These are phyloP conservation scores for Syrmaticus mikado DNA, from an alignment of 2,113 vertebrate species.

Conservation along the genomic window DNA sequence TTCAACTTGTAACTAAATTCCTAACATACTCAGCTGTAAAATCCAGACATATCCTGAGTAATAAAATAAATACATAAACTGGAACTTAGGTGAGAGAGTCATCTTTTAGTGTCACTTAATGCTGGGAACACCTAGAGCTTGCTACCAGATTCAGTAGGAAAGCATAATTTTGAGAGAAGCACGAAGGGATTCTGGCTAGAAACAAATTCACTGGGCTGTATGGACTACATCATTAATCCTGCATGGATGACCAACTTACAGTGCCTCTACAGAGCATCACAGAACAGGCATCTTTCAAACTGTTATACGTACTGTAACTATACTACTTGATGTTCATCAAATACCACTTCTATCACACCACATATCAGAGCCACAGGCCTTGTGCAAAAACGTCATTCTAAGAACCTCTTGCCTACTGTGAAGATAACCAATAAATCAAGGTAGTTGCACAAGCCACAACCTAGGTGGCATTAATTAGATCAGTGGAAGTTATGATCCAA, in stretches of 20 bases:
- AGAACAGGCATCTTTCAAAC: slow-evolving; percentile 28
- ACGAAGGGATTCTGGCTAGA: slow-evolving; percentile 60
- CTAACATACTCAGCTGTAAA: slow-evolving; percentile 79
- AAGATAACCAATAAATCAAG: slow-evolving; percentile 73
- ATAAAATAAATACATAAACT: slow-evolving; percentile 80
- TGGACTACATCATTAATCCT: slow-evolving; percentile 52
- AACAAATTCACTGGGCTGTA: slow-evolving; percentile 55
- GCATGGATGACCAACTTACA: not conserved
- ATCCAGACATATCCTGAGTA: slow-evolving; percentile 78
- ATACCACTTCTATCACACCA: not conserved
- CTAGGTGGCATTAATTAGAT: slow-evolving; percentile 70
- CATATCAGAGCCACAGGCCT: slow-evolving; percentile 37
- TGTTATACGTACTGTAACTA: not conserved
- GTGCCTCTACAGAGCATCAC: slow-evolving; percentile 44
- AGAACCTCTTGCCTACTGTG: slow-evolving; percentile 16
- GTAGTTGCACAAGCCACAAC: slow-evolving; percentile 69
- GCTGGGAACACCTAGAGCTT: slow-evolving; percentile 68
- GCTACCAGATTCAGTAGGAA: slow-evolving; percentile 41
- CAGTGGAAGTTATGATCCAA: slow-evolving; percentile 67
- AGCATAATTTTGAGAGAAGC: not conserved
- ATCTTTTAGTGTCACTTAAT: slow-evolving; percentile 64
- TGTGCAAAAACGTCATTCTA: slow-evolving; percentile 27
- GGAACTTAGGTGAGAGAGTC: slow-evolving; percentile 68
- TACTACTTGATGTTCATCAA: slow-evolving; percentile 24
- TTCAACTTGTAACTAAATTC: slow-evolving; percentile 72